Base-by-base conservation (phyloP, 2,888 invertebrate genomes). In the Cremastinae sp. region DNA sequence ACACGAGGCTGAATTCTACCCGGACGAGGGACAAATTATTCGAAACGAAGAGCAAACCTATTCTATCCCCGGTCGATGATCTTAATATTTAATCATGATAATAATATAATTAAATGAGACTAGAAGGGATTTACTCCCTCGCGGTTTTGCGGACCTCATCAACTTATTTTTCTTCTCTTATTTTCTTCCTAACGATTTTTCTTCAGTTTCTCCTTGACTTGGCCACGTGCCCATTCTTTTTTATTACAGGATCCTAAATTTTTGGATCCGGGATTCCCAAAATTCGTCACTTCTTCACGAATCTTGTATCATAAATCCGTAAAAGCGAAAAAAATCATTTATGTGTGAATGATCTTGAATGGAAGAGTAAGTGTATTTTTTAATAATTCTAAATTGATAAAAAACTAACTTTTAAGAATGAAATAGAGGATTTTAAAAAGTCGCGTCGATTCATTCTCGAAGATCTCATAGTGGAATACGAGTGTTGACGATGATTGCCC, bases 1-100 rank as follows among this genome's bases (percentile, higher is more conserved):
- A 51, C 36, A 43, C 69, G 58, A 74, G 74, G 69, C 43, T 51
- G 10, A 65, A 70, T 64, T 58, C 51, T 20, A 22, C 16, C n/a
- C 3, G 16, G 8, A n/a, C 9, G 12, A 22, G n/a, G 8, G 36
- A 12, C 28, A 36, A 53, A 49, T 56, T 41, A 41, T 20, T n/a
- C 10, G 22, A 47, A 61, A 14, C 1, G 20, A 34, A 43, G 34
- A 61, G 22, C 47, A 41, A 5, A 0, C 51, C 49, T 56, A 59
- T 68, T 10, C 34, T 69, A 59, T 68, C 10, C 34, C 62, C 43
- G 36, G 36, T 58, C 69, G 45, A 45, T 28, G 20, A 65, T 58
- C 49, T 74, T 74, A 28, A 20, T 7, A n/a, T 28, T 51, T 59
- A 28, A 38, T 45, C 0, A 22, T 5, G 28, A 28, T 28, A 28